A percentile compares a stretch with the other conserved stretches of the same genome.
Conservation (phyloP, 2,888 invertebrate genomes). For the Synanthedon myopaeformis region DNA sequence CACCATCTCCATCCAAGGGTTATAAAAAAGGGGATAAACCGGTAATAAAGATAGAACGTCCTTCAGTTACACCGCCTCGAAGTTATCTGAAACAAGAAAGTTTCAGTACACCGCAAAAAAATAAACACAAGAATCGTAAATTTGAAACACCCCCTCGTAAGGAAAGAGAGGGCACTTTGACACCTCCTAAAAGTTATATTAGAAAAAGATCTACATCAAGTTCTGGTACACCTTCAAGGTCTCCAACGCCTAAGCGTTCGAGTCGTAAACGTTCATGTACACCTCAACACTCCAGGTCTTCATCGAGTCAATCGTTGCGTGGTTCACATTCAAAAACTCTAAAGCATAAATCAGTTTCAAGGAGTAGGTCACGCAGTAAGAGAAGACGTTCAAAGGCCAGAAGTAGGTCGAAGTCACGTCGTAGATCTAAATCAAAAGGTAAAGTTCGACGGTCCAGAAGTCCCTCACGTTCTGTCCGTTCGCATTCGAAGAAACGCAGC, state of each 20-base stretch:
- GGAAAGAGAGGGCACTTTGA: slow-evolving; percentile 28
- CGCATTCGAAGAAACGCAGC: slow-evolving; percentile 30
- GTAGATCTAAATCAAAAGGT: slow-evolving; percentile 29
- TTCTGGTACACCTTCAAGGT: slow-evolving; percentile 36
- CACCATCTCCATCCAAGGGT: slow-evolving; percentile 27
- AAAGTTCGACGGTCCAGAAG: slow-evolving; percentile 24
- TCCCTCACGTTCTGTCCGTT: slow-evolving; percentile 23
- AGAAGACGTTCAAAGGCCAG: slow-evolving; percentile 16
- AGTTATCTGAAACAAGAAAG: slow-evolving; percentile 24
- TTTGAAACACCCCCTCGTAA: slow-evolving; percentile 19
- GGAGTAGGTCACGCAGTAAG: slow-evolving; percentile 26
- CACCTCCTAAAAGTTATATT: slow-evolving; percentile 54
- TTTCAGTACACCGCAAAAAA: slow-evolving; percentile 28
- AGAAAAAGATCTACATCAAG: slow-evolving; percentile 34
- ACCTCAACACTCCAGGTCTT: slow-evolving; percentile 21
- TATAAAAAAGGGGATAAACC: slow-evolving; percentile 19
- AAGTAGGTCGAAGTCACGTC: slow-evolving; percentile 22
- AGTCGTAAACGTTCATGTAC: slow-evolving; percentile 20
- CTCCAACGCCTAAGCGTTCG: slow-evolving; percentile 23
- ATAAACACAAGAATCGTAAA: slow-evolving; percentile 25
- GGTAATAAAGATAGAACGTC: slow-evolving; percentile 13
- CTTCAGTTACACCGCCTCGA: slow-evolving; percentile 34
- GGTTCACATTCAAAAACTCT: slow-evolving; percentile 30
- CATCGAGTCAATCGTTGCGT: slow-evolving; percentile 16
- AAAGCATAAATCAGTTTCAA: slow-evolving; percentile 24